phyloP scores from a whole-genome alignment of 2,113 vertebrate species.

The Pomatostomus ruficeps region DNA sequence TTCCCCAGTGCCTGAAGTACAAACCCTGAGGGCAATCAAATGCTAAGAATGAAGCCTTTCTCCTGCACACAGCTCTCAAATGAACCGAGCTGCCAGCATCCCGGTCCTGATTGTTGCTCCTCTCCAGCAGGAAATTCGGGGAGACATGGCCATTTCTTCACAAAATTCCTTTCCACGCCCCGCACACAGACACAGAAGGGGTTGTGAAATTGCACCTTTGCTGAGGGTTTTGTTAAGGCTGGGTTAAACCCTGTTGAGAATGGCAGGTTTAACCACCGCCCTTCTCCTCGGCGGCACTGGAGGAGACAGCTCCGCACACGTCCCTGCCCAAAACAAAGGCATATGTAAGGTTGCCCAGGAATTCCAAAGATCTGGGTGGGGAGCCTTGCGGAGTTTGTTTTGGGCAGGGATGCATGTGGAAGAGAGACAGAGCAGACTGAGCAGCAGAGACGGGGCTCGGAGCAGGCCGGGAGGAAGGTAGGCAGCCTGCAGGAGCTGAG shows the following conservation, averaged over 20 bases:
- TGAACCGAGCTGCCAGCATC: not conserved
- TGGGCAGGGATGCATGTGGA: constrained; percentile 20
- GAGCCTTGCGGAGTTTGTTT: constrained; percentile 22
- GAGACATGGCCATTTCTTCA: not conserved
- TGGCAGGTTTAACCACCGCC: not conserved
- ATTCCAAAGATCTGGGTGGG: constrained; percentile 58
- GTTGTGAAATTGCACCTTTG: constrained; percentile 1
- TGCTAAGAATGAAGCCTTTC: not conserved
- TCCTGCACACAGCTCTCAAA: not conserved
- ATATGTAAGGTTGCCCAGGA: constrained; percentile 34
- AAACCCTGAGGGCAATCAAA: not conserved
- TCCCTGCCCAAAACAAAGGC: constrained; percentile 53
- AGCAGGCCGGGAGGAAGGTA: not conserved
- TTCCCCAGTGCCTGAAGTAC: not conserved
- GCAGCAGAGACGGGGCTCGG: not conserved
- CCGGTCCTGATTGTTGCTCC: not conserved
- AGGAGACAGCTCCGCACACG: constrained; percentile 40
- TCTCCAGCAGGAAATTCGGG: not conserved
- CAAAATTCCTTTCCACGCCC: not conserved
- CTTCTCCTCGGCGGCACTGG: not conserved
- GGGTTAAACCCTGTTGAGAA: not conserved
- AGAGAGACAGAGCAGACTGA: not conserved
- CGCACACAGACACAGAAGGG: accelerated
- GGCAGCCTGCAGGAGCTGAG: not conserved
- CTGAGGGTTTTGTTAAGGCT: not conserved